phyloP scores from a whole-genome alignment of 53 echinoderm and acorn worm species.

The Holothuria scabra region DNA sequence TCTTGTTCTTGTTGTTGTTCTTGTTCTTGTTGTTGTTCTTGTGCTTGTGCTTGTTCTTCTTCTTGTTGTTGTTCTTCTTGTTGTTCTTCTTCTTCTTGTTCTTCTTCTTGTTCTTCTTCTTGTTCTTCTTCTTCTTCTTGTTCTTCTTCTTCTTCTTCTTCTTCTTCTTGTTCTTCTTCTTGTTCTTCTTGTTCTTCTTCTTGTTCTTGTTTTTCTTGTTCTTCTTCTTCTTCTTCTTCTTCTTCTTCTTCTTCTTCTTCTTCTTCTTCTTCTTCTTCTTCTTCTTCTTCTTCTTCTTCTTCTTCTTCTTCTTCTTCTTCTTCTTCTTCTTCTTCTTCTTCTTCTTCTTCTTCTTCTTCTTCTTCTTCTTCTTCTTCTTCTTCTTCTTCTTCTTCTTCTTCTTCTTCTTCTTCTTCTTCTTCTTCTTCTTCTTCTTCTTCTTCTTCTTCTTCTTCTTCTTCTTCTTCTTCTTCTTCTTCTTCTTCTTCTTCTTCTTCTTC shows the following conservation, averaged over 20 bases:
- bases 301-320: slow-evolving; percentile 58
- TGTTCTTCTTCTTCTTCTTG: background rate
- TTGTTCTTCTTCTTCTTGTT: background rate
- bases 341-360: slow-evolving; percentile 57
- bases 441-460: slow-evolving; percentile 41
- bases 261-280: slow-evolving; percentile 55
- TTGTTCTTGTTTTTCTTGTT: too few species aligned
- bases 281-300: slow-evolving; percentile 55
- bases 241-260: slow-evolving; percentile 58
- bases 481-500: slow-evolving; percentile 8
- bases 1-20: background rate
- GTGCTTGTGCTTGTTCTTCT: too few species aligned
- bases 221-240: slow-evolving; percentile 22
- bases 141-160: background rate
- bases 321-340: slow-evolving; percentile 57
- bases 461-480: slow-evolving; percentile 42
- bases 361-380: slow-evolving; percentile 52
- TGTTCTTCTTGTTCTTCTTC: slow-evolving; percentile 22
- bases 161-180: slow-evolving; percentile 14
- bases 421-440: slow-evolving; percentile 39
- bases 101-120: background rate
- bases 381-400: slow-evolving; percentile 24
- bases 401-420: slow-evolving; percentile 43
- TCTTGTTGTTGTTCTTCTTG: background rate
- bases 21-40: background rate